A percentile compares a stretch with the other conserved stretches of the same genome.
Conservation (phyloP, 2,113 vertebrate genomes). For the Gasterosteus aculeatus region DNA sequence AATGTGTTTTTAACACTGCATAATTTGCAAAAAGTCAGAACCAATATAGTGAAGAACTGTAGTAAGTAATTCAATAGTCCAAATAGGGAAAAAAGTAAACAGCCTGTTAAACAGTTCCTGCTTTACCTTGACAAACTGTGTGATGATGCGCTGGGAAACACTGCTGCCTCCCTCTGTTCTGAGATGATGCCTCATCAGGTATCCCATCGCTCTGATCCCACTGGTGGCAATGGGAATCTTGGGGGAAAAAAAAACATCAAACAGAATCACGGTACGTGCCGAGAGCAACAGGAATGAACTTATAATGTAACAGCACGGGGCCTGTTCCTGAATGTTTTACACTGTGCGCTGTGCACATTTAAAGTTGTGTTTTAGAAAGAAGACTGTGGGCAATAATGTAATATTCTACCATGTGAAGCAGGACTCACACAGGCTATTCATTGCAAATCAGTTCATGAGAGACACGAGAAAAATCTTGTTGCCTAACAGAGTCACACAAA, state of each 20-base stretch:
- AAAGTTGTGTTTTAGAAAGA: not conserved
- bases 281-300: not conserved
- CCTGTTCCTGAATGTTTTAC: not conserved
- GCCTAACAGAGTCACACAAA: not conserved
- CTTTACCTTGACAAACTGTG: constrained; percentile 92
- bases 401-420: not conserved
- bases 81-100: constrained; percentile 12
- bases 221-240: constrained; percentile 96
- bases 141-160: constrained; percentile 86
- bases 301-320: not conserved
- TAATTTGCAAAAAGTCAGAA: not conserved
- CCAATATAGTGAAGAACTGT: not conserved
- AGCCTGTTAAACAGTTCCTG: not conserved
- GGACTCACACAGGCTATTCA: not conserved
- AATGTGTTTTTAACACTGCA: not conserved
- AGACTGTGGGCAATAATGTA: not conserved
- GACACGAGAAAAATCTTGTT: not conserved
- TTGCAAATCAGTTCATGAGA: not conserved
- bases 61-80: not conserved
- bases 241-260: not conserved
- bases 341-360: not conserved
- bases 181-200: constrained; percentile 91
- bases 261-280: not conserved
- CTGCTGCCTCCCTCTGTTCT: constrained; percentile 73
- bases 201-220: constrained; percentile 94